These are phyloP conservation scores for Neoitamus cyanurus DNA, from an alignment of 2,888 invertebrate species.

Conservation along the genomic window DNA sequence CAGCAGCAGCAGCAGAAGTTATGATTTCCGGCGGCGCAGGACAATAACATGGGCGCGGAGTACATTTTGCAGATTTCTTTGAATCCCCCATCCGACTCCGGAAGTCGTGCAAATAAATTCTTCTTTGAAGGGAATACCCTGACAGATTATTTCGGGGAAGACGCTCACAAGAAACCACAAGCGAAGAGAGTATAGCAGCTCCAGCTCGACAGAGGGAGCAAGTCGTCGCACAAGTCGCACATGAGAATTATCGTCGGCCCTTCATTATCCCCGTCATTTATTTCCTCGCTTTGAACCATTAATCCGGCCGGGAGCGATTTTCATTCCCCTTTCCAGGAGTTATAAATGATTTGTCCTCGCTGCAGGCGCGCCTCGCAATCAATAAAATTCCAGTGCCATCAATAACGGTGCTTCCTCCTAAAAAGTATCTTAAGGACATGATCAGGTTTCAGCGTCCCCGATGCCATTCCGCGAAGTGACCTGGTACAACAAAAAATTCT, in stretches of 20 bases:
- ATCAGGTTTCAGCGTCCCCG: background rate
- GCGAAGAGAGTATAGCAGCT: too few species aligned
- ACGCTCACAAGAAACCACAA: background rate
- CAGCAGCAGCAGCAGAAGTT: background rate
- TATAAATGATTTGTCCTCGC: background rate
- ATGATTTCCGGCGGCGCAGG: background rate
- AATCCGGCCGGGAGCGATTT: background rate
- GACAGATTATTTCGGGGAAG: background rate
- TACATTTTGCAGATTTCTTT: too few species aligned
- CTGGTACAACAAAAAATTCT: background rate
- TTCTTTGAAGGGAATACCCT: background rate
- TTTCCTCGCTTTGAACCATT: background rate
- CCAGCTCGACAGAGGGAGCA: background rate
- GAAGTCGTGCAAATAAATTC: background rate
- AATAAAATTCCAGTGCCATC: background rate
- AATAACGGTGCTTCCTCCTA: background rate
- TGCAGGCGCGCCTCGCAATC: background rate
- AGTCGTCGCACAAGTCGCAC: background rate
- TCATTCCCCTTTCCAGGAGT: background rate
- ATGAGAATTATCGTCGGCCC: background rate
- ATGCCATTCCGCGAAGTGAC: background rate
- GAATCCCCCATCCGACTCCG: background rate
- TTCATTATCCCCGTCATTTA: background rate
- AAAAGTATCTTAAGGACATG: background rate
- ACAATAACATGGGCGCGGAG: too few species aligned